phyloP scores from a whole-genome alignment of 92 coral and sea anemone species.

The Heteractis magnifica region DNA sequence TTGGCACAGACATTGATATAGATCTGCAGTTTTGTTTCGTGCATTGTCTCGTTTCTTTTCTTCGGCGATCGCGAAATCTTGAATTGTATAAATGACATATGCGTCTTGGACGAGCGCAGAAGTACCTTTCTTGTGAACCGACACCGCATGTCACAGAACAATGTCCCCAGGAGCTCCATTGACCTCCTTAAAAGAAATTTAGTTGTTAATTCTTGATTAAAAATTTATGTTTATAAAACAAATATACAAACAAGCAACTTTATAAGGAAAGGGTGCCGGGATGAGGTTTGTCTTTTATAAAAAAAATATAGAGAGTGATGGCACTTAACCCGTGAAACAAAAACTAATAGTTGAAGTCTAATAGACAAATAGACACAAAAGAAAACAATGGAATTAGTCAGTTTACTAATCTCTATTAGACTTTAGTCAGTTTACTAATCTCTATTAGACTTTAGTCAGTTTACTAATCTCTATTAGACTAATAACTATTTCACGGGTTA shows the following conservation, averaged over 20 bases:
- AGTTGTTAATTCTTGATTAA: neutral
- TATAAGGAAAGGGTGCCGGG: neutral
- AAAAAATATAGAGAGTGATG: too few species aligned
- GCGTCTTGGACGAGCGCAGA: slow-evolving; percentile 1
- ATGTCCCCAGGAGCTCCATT: slow-evolving; percentile 25
- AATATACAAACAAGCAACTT: neutral
- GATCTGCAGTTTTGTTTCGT: neutral
- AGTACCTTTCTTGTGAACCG: slow-evolving; percentile 18
- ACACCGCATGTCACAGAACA: slow-evolving; percentile 27
- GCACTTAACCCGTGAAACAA: too few species aligned
- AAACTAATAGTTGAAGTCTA: too few species aligned
- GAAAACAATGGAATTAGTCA: too few species aligned
- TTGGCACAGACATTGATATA: neutral
- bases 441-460: too few species aligned
- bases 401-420: too few species aligned
- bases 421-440: too few species aligned
- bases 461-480: too few species aligned
- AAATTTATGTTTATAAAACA: neutral
- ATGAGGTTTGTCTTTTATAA: too few species aligned
- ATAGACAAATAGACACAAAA: too few species aligned
- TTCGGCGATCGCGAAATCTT: neutral
- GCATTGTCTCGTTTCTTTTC: neutral
- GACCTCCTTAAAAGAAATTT: slow-evolving; percentile 4
- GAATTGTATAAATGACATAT: neutral
- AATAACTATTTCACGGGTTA: too few species aligned